phyloP scores from a whole-genome alignment of 2,797 vertebrate species.

The Ctenosaura bakeri region DNA sequence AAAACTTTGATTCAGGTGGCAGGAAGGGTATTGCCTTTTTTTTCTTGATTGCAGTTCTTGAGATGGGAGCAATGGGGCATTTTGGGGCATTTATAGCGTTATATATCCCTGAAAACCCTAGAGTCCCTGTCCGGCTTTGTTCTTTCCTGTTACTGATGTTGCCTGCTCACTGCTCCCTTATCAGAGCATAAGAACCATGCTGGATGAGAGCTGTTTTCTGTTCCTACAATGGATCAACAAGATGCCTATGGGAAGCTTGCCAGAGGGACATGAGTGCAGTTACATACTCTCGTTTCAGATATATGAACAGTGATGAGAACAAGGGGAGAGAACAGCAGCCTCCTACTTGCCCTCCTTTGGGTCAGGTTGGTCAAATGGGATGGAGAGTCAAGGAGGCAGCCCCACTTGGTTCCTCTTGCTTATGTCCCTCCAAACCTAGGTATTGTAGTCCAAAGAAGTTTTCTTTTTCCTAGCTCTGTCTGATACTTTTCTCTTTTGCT shows the following conservation, averaged over 20 bases:
- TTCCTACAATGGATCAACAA: too few relatives aligned
- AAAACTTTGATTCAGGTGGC: not conserved
- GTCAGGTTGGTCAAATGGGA: not conserved
- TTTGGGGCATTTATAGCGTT: not conserved
- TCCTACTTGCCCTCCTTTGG: not conserved
- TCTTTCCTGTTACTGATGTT: not conserved
- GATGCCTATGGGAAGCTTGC: not conserved
- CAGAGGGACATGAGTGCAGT: not conserved
- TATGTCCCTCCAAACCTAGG: not conserved
- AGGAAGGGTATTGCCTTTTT: not conserved
- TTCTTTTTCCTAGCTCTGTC: too few relatives aligned
- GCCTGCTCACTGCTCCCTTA: not conserved
- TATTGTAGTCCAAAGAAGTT: too few relatives aligned
- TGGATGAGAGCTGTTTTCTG: not conserved
- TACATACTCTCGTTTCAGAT: too few relatives aligned
- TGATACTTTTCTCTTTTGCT: too few relatives aligned
- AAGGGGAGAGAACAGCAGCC: not conserved
- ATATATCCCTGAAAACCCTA: too few relatives aligned
- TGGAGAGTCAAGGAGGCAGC: not conserved
- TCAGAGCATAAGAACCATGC: not conserved
- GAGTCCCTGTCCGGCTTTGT: not conserved
- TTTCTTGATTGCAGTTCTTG: not conserved
- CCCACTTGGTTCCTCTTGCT: not conserved
- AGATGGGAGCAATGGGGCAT: not conserved
- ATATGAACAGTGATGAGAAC: not conserved